Conservation (phyloP, 1,140 invertebrate genomes). For the Caenorhabditis inopinata region DNA sequence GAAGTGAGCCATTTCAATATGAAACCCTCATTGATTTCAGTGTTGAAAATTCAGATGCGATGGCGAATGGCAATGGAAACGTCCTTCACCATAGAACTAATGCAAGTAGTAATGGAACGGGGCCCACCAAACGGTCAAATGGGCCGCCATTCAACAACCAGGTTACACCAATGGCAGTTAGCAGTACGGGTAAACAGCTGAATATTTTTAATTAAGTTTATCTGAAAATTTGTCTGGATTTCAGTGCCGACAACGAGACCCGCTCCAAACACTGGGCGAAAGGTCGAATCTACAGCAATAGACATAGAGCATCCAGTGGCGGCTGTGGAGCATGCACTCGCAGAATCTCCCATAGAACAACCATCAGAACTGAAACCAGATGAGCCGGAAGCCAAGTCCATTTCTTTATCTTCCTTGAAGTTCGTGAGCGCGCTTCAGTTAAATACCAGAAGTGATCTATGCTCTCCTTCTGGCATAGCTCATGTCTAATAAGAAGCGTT, state of each 20-base stretch:
- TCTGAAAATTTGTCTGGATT: neutral
- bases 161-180: neutral
- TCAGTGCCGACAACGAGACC: neutral
- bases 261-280: neutral
- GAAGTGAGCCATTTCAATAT: neutral
- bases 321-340: too few species aligned
- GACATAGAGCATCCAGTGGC: neutral
- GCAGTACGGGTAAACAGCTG: neutral
- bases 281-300: neutral
- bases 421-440: too few species aligned
- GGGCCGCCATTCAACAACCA: neutral
- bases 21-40: neutral
- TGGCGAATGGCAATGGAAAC: conserved; percentile 16
- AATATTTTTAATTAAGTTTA: neutral
- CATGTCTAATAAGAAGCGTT: too few species aligned
- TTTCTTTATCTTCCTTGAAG: too few species aligned
- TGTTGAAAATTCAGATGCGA: neutral
- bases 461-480: too few species aligned
- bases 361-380: too few species aligned
- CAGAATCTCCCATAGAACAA: too few species aligned
- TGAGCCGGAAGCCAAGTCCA: too few species aligned
- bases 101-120: neutral
- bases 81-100: neutral
- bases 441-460: too few species aligned
- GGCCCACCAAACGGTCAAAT: neutral